Percentiles rank a stretch among this genome's conserved stretches.
Conservation (phyloP, 2,888 invertebrate genomes). For the Chymomyza procnemis region DNA sequence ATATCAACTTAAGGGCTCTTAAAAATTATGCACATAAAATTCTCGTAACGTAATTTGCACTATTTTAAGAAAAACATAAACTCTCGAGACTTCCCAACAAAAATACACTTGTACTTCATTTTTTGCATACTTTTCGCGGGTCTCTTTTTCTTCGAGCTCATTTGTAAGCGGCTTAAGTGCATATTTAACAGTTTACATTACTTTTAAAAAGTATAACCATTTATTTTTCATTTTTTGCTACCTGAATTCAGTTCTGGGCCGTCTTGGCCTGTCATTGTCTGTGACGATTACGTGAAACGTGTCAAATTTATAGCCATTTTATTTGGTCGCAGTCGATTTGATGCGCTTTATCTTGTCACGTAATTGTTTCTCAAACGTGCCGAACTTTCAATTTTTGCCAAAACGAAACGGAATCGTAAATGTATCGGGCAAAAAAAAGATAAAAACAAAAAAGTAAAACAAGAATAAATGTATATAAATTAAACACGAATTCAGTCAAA, state of each 20-base stretch:
- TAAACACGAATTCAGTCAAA: background rate
- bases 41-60: no score
- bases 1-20: no score
- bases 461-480: conserved; percentile 1
- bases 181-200: conserved; percentile 1
- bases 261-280: background rate
- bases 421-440: background rate
- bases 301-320: conserved; percentile 5
- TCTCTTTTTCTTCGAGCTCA: no score
- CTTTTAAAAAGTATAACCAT: background rate
- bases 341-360: conserved; percentile 55
- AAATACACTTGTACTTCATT: no score
- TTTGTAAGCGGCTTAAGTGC: background rate
- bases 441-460: background rate
- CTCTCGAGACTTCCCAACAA: no score
- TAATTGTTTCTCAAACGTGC: conserved; percentile 55
- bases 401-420: background rate
- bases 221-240: background rate
- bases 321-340: conserved; percentile 18
- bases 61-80: no score
- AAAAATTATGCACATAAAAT: no score
- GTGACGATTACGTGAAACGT: conserved; percentile 35
- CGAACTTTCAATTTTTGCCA: conserved; percentile 38
- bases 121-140: no score
- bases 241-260: background rate